Percentiles rank a stretch among this genome's conserved stretches.
Evolutionary conservation across 2,113 vertebrate genomes (phyloP).

Genomic region (Lepisosteus osseus): DNA sequence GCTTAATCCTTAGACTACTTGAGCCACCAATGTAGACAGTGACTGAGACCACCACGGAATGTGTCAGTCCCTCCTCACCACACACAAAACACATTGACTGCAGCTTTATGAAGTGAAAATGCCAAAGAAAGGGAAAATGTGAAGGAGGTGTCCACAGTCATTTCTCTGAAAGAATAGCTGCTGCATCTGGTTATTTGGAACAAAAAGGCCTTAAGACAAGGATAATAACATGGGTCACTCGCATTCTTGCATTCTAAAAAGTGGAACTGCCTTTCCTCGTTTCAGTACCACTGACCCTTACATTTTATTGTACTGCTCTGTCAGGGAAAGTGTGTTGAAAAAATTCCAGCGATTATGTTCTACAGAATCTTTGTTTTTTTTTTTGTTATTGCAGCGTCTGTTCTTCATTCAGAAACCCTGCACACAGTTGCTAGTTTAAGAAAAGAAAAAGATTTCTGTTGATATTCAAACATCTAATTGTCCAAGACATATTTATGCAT

Average conservation of each 20-base stretch:
- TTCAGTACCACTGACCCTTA: constrained; percentile 86
- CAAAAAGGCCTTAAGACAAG: constrained; percentile 76
- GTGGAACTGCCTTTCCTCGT: constrained; percentile 83
- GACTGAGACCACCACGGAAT: constrained; percentile 88
- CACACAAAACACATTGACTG: constrained; percentile 93
- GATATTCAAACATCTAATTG: constrained; percentile 61
- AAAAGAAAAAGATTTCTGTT: constrained; percentile 47
- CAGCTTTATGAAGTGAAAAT: constrained; percentile 97
- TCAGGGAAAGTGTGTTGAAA: constrained; percentile 80
- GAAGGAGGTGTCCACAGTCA: constrained; percentile 83
- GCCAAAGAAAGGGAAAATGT: constrained; percentile 78
- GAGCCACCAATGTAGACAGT: constrained; percentile 87
- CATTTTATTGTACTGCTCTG: constrained; percentile 78
- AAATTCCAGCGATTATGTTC: constrained; percentile 60
- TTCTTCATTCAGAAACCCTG: constrained; percentile 32
- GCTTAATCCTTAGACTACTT: constrained; percentile 92
- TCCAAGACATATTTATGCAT: constrained; percentile 63
- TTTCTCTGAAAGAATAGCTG: constrained; percentile 72
- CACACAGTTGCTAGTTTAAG: constrained; percentile 55
- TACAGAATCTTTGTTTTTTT: constrained; percentile 72
- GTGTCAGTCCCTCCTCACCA: constrained; percentile 77
- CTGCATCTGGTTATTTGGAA: constrained; percentile 85
- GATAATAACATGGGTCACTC: constrained; percentile 78
- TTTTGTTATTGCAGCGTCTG: constrained; percentile 49
- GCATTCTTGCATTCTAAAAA: constrained; percentile 68